Evolutionary conservation across 2,113 vertebrate genomes (phyloP), one percentile per base, ranked within the genome.

Genomic region (Syngnathus scovelli): DNA sequence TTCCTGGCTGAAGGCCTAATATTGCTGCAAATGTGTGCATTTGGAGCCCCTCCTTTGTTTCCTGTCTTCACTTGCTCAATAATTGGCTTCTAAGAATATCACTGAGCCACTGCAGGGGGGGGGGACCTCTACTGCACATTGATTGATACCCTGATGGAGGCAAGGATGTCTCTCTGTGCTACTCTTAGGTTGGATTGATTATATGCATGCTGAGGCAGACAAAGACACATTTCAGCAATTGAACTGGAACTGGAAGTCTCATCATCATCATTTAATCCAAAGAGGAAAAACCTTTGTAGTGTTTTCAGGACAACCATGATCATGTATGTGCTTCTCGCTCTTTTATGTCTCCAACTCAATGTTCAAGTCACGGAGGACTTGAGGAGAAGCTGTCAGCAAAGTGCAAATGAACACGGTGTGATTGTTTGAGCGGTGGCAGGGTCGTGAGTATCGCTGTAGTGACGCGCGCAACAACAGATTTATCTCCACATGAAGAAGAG

Each of bases 401-500:
- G 23, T 55, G 59, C 61, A 72, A 70, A 78, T 79, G 68, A 70
- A 48, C 64, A 39, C 56, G 1, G 9, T 46, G 21, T 52, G 73
- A 71, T 39, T 59, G 56, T 54, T 36, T 55, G 44, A 70, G 62
- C 62, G 27, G 27, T 65, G 54, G 71, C 52, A 78, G 61, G 44
- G 15, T 38, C 60, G 44, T 19, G 59, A 68, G 43, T 41, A 63
- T 64, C 21, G 66, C 27, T 10, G 69, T 44, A 58, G 56, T 44
- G 69, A 79, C 61, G 73, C 66, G 61, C 16, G 2, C 39, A 74
- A 74, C 65, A 72, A 63, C 56, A 72, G 67, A 84, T 86, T 79
- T 75, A 81, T 85, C 74, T 76, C 46, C 23, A 48, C 21, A n/a
- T 75, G 72, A 70, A 72, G 72, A 70, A 72, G 70, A 61, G 79